Base-by-base conservation (phyloP, 2,888 invertebrate species). In the Sinodicranocentrus sp. region DNA sequence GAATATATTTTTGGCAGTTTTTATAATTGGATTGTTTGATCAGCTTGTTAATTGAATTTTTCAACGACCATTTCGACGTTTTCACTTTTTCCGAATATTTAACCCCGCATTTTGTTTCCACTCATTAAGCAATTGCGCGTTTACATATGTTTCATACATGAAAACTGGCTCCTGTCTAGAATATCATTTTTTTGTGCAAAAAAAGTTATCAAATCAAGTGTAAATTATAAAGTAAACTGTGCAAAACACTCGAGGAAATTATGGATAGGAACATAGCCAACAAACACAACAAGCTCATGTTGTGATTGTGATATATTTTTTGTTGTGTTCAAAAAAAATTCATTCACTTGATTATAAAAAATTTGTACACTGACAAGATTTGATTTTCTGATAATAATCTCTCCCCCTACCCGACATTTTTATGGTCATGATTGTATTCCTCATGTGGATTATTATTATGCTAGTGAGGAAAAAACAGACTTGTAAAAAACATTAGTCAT, bases 361-460 rank as follows among this genome's bases (percentile, higher is more conserved):
- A n/a, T n/a, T n/a, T n/a, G n/a, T n/a, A 33, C 33, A 33, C 33
- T 33, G 33, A 33, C 33, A 33, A 33, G 33, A 33, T 33, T 33
- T 33, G 33, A 33, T 33, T 33, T 33, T 33, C 33, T 33, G 33
- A 33, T 33, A 33, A n/a, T n/a, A n/a, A n/a, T n/a, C n/a, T 33
- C 33, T 33, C 3, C 10, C 5, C 33, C 10, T 33, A 33, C 33
- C 33, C 33, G 33, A 33, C n/a, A 33, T 33, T 33, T 6, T 33
- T 48, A 70, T 70, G 48, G 70, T 70, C 70, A 70, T 70, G 70
- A 70, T 70, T 52, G 28, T 70, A 17, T 6, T 10, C 10, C 33
- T 6, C 33, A 33, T 33, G 3, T 33, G n/a, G n/a, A n/a, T n/a
- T n/a, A n/a, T n/a, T n/a, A n/a, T n/a, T n/a, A n/a, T n/a, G n/a